Base-by-base conservation (phyloP, 2,888 invertebrate species). In the Tipula lateralis region DNA sequence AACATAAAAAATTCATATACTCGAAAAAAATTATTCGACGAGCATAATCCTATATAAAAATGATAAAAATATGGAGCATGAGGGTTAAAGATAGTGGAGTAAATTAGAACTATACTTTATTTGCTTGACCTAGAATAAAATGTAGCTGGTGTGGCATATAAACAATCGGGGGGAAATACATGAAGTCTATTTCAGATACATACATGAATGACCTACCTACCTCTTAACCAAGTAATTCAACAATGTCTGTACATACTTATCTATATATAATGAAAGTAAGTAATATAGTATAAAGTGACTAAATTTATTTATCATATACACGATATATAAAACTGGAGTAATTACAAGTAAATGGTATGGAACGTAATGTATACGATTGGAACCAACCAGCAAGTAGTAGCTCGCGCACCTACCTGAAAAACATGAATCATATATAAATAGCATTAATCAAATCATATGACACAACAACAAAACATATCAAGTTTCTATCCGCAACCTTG, bases 21-120 rank as follows among this genome's bases (percentile, higher is more conserved):
- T 66, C 24, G 12, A 66, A 39, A 12, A 24, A 5, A n/a, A n/a
- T n/a, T 44, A n/a, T 44, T 44, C n/a, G n/a, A 44, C 13, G 66
- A 24, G 66, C 66, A 66, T 66, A 66, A 66, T 66, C 66, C 66
- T 66, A 66, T n/a, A n/a, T 24, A 66, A 66, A 66, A 66, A 50
- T 50, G 4, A 6, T 44, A 16, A 50, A 50, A 50, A 66, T 24
- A 66, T 66, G 66, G 24, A 66, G 24, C 66, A 24, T 66, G 24
- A 66, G 12, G 24, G 12, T 3, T 66, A 66, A 66, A 24, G n/a
- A 44, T n/a, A 12, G n/a, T n/a, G n/a, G n/a, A 66, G 9, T 44
- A 66, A 2, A 66, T 66, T 24, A 44, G 5, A 44, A 39, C 39
- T 24, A n/a, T n/a, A 66, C 24, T 66, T 66, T 66, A 66, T 12